Percentiles rank a stretch among this genome's conserved stretches.
These are phyloP conservation scores for Aplysia californica DNA, from an alignment of 1,140 invertebrate genomes.

Conservation along the genomic window DNA sequence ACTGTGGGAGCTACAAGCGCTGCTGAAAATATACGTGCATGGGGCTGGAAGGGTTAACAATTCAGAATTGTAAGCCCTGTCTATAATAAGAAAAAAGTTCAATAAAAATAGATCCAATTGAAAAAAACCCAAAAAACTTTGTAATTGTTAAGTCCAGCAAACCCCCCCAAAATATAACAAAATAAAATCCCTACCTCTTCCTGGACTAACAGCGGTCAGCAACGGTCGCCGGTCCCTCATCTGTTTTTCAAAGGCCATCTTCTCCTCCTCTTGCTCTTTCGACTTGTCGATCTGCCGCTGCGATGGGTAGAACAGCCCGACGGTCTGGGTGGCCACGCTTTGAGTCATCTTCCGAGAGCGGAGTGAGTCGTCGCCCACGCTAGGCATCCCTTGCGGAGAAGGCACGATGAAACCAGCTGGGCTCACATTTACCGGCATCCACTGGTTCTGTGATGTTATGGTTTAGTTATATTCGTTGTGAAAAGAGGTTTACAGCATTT, in stretches of 20 bases:
- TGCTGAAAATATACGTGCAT: no score
- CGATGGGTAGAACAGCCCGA: constrained; percentile 67
- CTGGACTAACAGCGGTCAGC: constrained; percentile 66
- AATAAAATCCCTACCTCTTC: constrained; percentile 65
- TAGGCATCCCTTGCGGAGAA: constrained; percentile 1
- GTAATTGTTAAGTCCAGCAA: no score
- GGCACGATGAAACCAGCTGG: constrained; percentile 22
- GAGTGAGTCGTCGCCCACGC: background rate
- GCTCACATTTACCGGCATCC: constrained; percentile 23
- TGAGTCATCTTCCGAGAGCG: constrained; percentile 10
- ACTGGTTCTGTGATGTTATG: constrained; percentile 32
- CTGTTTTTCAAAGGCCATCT: constrained; percentile 57
- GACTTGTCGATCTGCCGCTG: constrained; percentile 56
- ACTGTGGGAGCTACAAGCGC: no score
- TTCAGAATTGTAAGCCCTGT: no score
- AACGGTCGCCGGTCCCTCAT: constrained; percentile 63
- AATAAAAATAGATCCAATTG: no score
- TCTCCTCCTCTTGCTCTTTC: constrained; percentile 59
- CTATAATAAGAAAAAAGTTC: no score
- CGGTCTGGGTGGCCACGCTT: constrained; percentile 62
- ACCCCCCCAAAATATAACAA: no score
- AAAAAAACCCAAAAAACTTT: no score
- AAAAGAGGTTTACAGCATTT: no score
- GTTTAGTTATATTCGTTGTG: no score
- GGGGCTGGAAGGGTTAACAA: no score